Conservation (phyloP, 2,888 invertebrate species). For the Polydrusus tereticollis region DNA sequence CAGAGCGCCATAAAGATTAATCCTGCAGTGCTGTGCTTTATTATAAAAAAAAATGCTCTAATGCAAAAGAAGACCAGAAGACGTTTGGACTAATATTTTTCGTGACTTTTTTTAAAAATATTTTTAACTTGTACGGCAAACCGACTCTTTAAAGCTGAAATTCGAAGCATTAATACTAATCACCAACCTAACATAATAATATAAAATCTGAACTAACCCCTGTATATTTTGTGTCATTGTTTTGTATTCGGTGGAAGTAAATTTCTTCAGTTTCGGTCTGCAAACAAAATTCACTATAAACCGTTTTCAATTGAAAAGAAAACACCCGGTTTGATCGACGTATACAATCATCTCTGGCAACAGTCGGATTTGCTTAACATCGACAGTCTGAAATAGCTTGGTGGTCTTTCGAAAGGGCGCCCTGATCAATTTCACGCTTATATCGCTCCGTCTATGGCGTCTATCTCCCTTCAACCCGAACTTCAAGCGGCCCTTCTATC, state of each 20-base stretch:
- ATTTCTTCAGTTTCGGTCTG: background rate
- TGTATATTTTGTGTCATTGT: background rate
- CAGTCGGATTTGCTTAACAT: slow-evolving; percentile 65
- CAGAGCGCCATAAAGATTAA: too few species aligned
- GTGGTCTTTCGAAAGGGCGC: slow-evolving; percentile 59
- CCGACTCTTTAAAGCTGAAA: too few species aligned
- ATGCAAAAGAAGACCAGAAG: too few species aligned
- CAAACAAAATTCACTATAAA: slow-evolving; percentile 16
- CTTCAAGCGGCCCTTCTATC: slow-evolving; percentile 41
- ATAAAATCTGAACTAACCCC: too few species aligned
- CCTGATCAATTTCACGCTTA: slow-evolving; percentile 68
- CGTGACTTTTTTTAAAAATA: too few species aligned
- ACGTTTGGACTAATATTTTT: too few species aligned
- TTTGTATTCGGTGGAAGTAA: background rate
- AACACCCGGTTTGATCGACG: slow-evolving; percentile 59
- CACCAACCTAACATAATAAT: too few species aligned
- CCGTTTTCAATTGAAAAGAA: slow-evolving; percentile 48
- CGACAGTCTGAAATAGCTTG: slow-evolving; percentile 62
- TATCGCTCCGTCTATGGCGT: slow-evolving; percentile 62
- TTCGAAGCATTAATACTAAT: too few species aligned
- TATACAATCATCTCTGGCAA: slow-evolving; percentile 57
- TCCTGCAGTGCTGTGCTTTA: too few species aligned
- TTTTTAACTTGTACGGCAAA: too few species aligned
- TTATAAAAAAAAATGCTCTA: too few species aligned
- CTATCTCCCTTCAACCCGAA: slow-evolving; percentile 37